These are phyloP conservation scores for Minunthozetes semirufus DNA, from an alignment of 2,888 invertebrate species.

Conservation along the genomic window DNA sequence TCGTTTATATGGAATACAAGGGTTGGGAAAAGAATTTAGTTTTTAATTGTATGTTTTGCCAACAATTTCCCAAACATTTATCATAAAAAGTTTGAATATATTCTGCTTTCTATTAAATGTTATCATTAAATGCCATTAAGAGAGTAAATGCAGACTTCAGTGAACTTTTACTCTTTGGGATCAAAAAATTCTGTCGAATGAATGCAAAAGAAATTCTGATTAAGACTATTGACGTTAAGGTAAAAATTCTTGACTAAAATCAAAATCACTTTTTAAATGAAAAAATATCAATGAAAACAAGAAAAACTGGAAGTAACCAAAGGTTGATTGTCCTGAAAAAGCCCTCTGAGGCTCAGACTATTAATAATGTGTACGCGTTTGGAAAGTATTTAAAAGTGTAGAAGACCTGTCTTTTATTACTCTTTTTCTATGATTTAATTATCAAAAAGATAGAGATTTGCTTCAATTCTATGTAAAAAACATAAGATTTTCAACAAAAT, in stretches of 20 bases:
- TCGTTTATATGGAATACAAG: not conserved
- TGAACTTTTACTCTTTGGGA: slow-evolving; percentile 1
- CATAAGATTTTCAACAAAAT: not conserved
- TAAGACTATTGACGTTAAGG: slow-evolving; percentile 25
- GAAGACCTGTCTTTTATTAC: slow-evolving; percentile 5
- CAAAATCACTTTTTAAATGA: not conserved
- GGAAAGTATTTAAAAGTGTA: not conserved
- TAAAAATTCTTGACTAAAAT: not conserved
- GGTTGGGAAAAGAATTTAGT: not conserved
- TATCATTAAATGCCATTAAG: not conserved
- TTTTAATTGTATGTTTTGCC: not conserved
- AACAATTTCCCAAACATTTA: too few species aligned
- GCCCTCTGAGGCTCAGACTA: not conserved
- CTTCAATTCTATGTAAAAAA: not conserved
- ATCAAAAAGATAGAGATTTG: not conserved
- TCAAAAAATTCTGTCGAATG: not conserved
- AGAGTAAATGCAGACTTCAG: slow-evolving; percentile 26
- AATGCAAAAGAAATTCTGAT: not conserved
- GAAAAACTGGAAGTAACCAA: slow-evolving; percentile 26
- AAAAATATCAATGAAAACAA: slow-evolving; percentile 27
- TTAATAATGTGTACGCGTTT: not conserved
- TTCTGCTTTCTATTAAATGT: not conserved
- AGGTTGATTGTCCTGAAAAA: not conserved
- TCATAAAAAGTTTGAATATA: not conserved
- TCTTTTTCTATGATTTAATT: not conserved